Evolutionary conservation across 2,113 vertebrate genomes (phyloP), one percentile per base, ranked within the genome.

Genomic region (Neodontobutis hainanensis): DNA sequence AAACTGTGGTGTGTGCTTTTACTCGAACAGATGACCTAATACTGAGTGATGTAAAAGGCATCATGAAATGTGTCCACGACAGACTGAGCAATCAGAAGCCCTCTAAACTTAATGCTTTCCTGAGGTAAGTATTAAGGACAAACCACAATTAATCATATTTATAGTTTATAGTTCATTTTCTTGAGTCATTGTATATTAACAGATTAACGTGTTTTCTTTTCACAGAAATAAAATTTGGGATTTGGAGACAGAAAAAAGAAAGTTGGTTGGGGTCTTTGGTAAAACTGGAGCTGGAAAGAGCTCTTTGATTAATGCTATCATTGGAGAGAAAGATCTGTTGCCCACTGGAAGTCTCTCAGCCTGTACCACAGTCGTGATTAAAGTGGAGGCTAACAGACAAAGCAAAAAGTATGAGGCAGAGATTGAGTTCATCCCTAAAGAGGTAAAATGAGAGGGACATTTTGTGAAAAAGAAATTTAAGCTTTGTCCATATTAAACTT

Each of bases 301-400:
- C 53, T 82, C 78, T 19, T 32, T 91, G 44, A 86, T 91, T 15
- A 91, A 85, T 43, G 78, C 87, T 16, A 8, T 91, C 44, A 61
- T 91, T 48, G 72, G 76, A 38, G 45, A 77, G 60, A 38, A 53
- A 3, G 9, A 77, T 5, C 61, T 87, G 16, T 36, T 91, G 32
- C 87, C 88, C 1, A 72, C 75, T 61, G 86, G 85, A 65, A 16
- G 10, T 11, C 2, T 71, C n/a, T 47, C 2, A 19, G 88, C 90
- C 2, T 90, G 88, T 48, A 91, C 88, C 36, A 61, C 89, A 47
- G 85, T 85, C 69, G 60, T 89, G 49, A 87, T 87, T n/a, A 75
- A 85, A 49, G 77, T 91, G 36, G 79, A 89, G 58, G 71, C 81
- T 0, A 88, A 83, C 52, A 61, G 0, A 8, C 3, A 3, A 1